Base-by-base conservation (phyloP, 2,888 invertebrate genomes). In the Dolichomitus sp. region DNA sequence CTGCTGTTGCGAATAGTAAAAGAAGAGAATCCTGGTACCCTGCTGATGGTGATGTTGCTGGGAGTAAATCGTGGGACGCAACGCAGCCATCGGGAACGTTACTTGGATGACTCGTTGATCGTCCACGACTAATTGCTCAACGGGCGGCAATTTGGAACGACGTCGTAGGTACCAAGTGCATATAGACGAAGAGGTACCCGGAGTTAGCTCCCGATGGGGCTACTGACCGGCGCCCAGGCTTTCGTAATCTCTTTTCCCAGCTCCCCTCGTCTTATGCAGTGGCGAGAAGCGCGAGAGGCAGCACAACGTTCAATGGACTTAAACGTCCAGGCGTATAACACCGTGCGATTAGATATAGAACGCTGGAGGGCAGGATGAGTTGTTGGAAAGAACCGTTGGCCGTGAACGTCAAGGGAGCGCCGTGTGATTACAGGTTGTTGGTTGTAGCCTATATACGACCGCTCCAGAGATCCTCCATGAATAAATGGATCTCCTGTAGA, bases 301-400 rank as follows among this genome's bases (percentile, higher is more conserved):
- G n/a, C 14, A 37, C 48, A 27, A 54, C 65, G 54, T 52, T 80
- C 68, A 59, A 54, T 73, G 73, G 73, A 45, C 63, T 73, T 63
- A 68, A 73, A 81, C 52, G 73, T 73, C 63, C 42, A 68, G 77
- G 68, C 54, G 80, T 69, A 74, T 69, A 80, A 73, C 72, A 66
- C 72, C 65, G 69, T 48, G 76, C 78, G 85, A 85, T 85, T 85
- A 84, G 85, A 84, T 82, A 79, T 80, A 77, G 80, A 72, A 81
- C 63, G 84, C 85, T 82, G 42, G 74, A 63, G 85, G 85, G 81
- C 77, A 78, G 74, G 59, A 72, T 68, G 80, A 68, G 79, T 72
- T 65, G 76, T 68, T 48, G 52, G 68, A 79, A 84, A 80, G 74
- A 79, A 81, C 69, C 79, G 72, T 85, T 84, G 80, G 63, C 80